phyloP scores from a whole-genome alignment of 2,113 vertebrate genomes.

The Siphamia tubifer region DNA sequence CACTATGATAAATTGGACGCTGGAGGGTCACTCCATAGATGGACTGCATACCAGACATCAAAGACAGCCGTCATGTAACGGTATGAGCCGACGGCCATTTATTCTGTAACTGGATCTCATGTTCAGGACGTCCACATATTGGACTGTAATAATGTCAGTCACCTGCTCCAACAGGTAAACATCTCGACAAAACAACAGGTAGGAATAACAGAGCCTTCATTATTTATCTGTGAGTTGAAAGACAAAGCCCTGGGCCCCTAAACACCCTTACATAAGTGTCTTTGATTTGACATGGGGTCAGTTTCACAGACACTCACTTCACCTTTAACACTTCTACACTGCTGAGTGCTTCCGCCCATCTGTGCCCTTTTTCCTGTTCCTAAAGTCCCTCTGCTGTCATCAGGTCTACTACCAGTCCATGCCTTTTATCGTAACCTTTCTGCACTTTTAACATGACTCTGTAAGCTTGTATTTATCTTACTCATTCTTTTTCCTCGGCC shows the following conservation, averaged over 20 bases:
- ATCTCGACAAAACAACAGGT: constrained; percentile 14
- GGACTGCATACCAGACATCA: constrained; percentile 66
- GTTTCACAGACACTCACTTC: constrained; percentile 57
- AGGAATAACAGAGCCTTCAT: not conserved
- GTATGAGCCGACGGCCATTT: constrained; percentile 14
- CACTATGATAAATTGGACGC: constrained; percentile 28
- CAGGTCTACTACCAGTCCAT: not conserved
- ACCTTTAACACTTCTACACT: constrained; percentile 50
- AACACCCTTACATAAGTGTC: constrained; percentile 38
- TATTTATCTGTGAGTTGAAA: constrained; percentile 14
- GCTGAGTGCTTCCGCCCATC: constrained; percentile 66
- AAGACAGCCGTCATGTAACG: constrained; percentile 38
- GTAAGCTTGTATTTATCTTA: constrained; percentile 11
- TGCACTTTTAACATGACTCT: not conserved
- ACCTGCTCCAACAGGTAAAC: constrained; percentile 52
- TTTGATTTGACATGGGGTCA: constrained; percentile 40
- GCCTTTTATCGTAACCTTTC: not conserved
- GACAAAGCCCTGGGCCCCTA: not conserved
- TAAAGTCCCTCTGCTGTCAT: constrained; percentile 4
- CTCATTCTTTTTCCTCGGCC: constrained; percentile 29
- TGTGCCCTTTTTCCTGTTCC: constrained; percentile 60
- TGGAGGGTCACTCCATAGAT: constrained; percentile 20
- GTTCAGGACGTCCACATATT: constrained; percentile 20
- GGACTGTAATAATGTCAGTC: constrained; percentile 51
- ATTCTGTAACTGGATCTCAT: constrained; percentile 45